A percentile compares a stretch with the other conserved stretches of the same genome.
These are phyloP conservation scores for Indri indri DNA, from an alignment of 2,113 vertebrate genomes.

Conservation along the genomic window DNA sequence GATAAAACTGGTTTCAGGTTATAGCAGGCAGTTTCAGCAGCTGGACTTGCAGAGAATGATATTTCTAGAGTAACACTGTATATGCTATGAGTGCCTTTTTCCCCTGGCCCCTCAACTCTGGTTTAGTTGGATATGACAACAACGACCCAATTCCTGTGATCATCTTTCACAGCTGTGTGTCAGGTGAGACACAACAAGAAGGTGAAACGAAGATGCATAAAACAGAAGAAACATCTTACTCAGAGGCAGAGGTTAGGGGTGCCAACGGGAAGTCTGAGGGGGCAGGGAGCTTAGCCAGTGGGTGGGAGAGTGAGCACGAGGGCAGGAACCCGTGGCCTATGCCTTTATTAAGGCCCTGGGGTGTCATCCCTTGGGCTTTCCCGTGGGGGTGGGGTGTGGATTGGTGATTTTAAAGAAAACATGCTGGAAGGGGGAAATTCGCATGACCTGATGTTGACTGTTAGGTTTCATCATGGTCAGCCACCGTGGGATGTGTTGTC, in stretches of 20 bases:
- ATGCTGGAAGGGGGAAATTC: neutral
- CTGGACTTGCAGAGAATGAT: neutral
- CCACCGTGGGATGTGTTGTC: neutral
- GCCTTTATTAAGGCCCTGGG: neutral
- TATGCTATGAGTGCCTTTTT: neutral
- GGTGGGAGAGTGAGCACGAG: neutral
- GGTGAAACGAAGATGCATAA: neutral
- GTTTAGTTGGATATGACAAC: neutral
- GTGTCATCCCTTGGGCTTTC: neutral
- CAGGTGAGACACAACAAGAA: neutral
- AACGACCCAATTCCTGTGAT: neutral
- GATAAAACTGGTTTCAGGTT: too few species aligned
- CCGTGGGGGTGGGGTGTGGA: neutral
- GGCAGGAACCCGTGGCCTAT: rapidly evolving
- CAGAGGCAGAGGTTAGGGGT: neutral
- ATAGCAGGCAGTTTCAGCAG: too few species aligned
- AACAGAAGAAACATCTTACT: neutral
- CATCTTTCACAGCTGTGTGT: neutral
- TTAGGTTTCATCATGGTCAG: neutral
- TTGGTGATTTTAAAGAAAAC: neutral
- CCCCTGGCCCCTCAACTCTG: neutral
- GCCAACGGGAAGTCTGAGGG: neutral
- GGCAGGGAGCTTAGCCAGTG: neutral
- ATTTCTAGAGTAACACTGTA: neutral
- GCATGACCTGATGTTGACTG: neutral